Evolutionary conservation across 2,113 vertebrate species (phyloP), one percentile per base, ranked within the genome.

Genomic region (Axis porcinus): DNA sequence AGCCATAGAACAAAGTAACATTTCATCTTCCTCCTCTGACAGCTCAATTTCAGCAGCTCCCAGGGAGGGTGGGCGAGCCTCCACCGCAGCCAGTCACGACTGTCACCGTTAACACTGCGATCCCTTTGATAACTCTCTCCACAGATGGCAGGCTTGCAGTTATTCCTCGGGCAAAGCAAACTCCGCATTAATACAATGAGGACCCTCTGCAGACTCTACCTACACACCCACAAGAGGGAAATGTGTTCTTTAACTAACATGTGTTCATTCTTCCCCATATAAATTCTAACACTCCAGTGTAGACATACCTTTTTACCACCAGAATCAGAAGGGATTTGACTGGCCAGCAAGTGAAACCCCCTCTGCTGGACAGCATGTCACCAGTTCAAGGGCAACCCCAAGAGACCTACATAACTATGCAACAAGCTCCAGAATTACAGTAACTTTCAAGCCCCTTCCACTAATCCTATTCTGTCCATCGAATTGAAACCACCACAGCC

Each of bases 1-100:
- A 95, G 78, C 91, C 92, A 74, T 19, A 89, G 97, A 97, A 97
- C 97, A 96, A 97, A 98, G 93, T 82, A 95, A 90, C 88, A 84
- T 97, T 97, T 98, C 96, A 95, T 97, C 97, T 97, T 97, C 96
- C 54, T 96, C 12, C 0, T 23, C 90, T 98, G 97, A 98, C 97
- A 97, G 95, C 94, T 98, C 97, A 94, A 96, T 98, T 98, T 98
- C 93, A 40, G 64, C 90, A 94, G 97, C 94, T 91, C 2, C 45
- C 23, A 0, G 76, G 58, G 55, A 81, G 50, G 50, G 47, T 14
- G n/a, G 78, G 76, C n/a, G 36, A 45, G 57, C 52, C 55, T 74
- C 94, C 47, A 60, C 76, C 21, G 15, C 40, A 86, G 86, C 92
- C 96, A 74, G 52, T 91, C 88, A 17, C 7, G 3, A 84, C 79